Conservation (phyloP, 2,113 vertebrate species). For the Pelecanus crispus region DNA sequence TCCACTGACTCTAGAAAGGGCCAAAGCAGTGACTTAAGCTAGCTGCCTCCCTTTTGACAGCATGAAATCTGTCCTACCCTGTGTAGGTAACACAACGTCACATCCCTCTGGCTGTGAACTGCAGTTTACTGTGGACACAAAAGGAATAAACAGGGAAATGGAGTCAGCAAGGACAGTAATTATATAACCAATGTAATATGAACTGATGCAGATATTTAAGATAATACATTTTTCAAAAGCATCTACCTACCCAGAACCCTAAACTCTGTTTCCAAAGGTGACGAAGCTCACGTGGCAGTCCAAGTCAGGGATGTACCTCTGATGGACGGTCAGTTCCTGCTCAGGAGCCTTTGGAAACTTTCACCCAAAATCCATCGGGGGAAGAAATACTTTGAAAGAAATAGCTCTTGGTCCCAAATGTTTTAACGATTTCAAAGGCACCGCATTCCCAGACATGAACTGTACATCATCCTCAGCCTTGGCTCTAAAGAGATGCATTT, state of each 20-base stretch:
- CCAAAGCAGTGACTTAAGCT: not conserved
- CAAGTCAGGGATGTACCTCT: not conserved
- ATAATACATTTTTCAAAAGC: not conserved
- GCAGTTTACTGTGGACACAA: not conserved
- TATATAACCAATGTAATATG: not conserved
- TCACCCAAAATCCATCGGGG: accelerated
- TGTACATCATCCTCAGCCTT: not conserved
- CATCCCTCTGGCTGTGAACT: not conserved
- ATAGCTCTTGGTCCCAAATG: not conserved
- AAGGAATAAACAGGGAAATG: not conserved
- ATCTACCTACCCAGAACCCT: not conserved
- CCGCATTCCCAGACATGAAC: not conserved
- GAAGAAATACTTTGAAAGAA: not conserved
- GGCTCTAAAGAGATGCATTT: not conserved
- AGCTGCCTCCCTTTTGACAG: not conserved
- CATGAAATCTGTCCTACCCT: not conserved
- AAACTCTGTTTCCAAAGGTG: not conserved
- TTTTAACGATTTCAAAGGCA: not conserved
- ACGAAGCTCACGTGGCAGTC: not conserved
- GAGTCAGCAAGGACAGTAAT: not conserved
- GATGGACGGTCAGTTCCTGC: not conserved
- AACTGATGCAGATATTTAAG: not conserved
- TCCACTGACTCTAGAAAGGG: not conserved
- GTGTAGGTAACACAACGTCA: not conserved
- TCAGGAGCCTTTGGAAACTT: not conserved